Conservation (phyloP, 2,888 invertebrate species). For the Melanargia galathea region DNA sequence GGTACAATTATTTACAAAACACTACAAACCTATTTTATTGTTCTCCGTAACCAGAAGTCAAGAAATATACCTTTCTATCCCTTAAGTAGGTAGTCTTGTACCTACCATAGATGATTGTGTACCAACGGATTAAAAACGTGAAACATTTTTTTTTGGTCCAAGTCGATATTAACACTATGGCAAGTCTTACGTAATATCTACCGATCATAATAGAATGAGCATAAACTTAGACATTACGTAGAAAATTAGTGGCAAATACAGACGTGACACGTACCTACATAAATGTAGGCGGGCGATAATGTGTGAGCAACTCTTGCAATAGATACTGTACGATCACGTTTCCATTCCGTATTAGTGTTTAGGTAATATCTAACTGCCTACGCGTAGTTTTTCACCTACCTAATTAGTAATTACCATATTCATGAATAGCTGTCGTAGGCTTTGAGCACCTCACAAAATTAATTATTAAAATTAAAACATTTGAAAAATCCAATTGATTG, state of each 20-base stretch:
- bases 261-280: slow-evolving; percentile 6
- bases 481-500: neutral
- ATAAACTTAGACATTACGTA: slow-evolving; percentile 17
- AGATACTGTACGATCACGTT: slow-evolving; percentile 31
- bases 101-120: too few relatives aligned
- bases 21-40: too few relatives aligned
- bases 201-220: slow-evolving; percentile 7
- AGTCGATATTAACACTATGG: neutral
- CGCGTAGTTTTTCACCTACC: slow-evolving; percentile 35
- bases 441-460: neutral
- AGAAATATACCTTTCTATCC: too few relatives aligned
- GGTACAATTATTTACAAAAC: too few relatives aligned
- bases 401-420: slow-evolving; percentile 37
- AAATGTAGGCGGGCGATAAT: slow-evolving; percentile 36
- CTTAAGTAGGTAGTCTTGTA: neutral
- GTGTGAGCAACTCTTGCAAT: slow-evolving; percentile 29
- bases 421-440: slow-evolving; percentile 16
- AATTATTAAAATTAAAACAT: neutral
- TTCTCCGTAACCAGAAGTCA: too few relatives aligned
- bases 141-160: neutral
- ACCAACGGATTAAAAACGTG: neutral
- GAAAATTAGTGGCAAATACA: slow-evolving; percentile 31
- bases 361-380: slow-evolving; percentile 30
- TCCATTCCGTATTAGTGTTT: slow-evolving; percentile 32
- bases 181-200: slow-evolving; percentile 4